These are phyloP conservation scores for Nycteola revayana DNA, from an alignment of 2,888 invertebrate species.

Conservation along the genomic window DNA sequence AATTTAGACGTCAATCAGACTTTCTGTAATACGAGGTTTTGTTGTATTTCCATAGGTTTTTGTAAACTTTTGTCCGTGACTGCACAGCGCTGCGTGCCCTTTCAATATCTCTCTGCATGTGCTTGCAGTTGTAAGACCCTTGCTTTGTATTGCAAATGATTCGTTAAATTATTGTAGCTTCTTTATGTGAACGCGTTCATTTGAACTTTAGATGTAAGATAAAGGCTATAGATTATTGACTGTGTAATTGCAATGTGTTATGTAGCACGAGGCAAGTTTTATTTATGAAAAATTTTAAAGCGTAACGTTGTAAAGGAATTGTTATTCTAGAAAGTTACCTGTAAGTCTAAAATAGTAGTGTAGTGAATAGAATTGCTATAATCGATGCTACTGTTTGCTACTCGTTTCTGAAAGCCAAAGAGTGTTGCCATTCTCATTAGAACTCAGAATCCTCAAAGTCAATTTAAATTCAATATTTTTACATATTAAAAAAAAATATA, in stretches of 20 bases:
- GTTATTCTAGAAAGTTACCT: too few species aligned
- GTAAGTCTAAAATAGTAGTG: too few species aligned
- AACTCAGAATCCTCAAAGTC: too few species aligned
- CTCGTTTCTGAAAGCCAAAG: too few species aligned
- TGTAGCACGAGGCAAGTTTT: too few species aligned
- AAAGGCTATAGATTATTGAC: constrained; percentile 6
- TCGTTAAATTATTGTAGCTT: constrained; percentile 63
- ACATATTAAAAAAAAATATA: too few species aligned
- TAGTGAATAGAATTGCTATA: too few species aligned
- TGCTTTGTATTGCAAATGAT: constrained; percentile 56
- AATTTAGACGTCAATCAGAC: constrained; percentile 65
- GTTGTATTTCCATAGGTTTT: constrained; percentile 44
- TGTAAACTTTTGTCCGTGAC: constrained; percentile 40
- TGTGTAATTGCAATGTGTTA: background rate
- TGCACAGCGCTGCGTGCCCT: constrained; percentile 39
- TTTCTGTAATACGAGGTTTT: constrained; percentile 37
- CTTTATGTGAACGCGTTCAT: constrained; percentile 30
- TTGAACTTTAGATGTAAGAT: constrained; percentile 4
- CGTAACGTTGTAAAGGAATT: too few species aligned
- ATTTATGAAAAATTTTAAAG: too few species aligned
- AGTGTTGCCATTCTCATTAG: too few species aligned
- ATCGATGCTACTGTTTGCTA: too few species aligned
- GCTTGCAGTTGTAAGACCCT: constrained; percentile 31
- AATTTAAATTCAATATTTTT: too few species aligned
- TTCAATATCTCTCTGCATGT: constrained; percentile 34